Conservation (phyloP, 1,140 invertebrate species). For the Lordiphosa collinella region DNA sequence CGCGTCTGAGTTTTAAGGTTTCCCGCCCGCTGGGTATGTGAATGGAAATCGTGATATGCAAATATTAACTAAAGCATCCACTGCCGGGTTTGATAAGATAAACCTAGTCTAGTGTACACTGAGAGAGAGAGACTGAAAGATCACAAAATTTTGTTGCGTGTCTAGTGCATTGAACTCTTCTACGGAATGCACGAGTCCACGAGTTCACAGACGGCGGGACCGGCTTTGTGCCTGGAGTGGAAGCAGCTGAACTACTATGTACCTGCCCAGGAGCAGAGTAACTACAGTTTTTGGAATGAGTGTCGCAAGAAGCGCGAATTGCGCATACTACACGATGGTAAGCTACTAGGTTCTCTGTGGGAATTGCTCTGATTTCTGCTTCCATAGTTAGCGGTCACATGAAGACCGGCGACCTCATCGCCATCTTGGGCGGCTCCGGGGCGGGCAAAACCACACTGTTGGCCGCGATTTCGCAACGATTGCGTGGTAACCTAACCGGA, state of each 20-base stretch:
- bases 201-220: slow-evolving; percentile 3
- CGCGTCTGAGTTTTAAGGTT: slow-evolving; percentile 51
- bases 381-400: slow-evolving; percentile 81
- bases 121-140: slow-evolving; percentile 1
- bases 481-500: slow-evolving; percentile 83
- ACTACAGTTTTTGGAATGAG: slow-evolving; percentile 73
- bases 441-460: slow-evolving; percentile 87
- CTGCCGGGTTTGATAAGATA: slow-evolving; percentile 14
- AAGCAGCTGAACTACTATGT: slow-evolving; percentile 73
- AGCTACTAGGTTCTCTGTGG: slow-evolving; percentile 24
- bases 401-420: slow-evolving; percentile 82
- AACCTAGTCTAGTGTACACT: background rate
- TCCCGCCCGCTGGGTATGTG: slow-evolving; percentile 22
- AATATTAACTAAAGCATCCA: slow-evolving; percentile 14
- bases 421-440: slow-evolving; percentile 83
- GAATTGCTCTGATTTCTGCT: slow-evolving; percentile 31
- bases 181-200: slow-evolving; percentile 10
- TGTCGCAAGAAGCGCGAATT: slow-evolving; percentile 61
- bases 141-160: background rate
- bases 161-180: slow-evolving; percentile 25
- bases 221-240: slow-evolving; percentile 69
- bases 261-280: slow-evolving; percentile 72
- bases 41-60: slow-evolving; percentile 37
- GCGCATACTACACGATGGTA: slow-evolving; percentile 63
- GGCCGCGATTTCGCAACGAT: slow-evolving; percentile 84